These are phyloP conservation scores for Lithosia quadra DNA, from an alignment of 2,888 invertebrate species.

Conservation along the genomic window DNA sequence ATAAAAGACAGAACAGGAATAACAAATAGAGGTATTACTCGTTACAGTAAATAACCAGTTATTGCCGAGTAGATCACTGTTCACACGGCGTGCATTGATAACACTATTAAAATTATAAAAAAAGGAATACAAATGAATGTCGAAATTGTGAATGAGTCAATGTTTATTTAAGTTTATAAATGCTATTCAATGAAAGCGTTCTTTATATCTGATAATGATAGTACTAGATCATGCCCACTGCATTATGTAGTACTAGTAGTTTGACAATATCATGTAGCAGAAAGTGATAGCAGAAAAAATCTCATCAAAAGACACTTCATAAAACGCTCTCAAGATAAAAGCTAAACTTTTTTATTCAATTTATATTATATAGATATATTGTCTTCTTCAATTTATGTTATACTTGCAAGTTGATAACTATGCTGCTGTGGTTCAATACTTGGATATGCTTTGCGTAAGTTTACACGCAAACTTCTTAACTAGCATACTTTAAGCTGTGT, in stretches of 20 bases:
- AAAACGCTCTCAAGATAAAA: neutral
- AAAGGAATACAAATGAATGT: neutral
- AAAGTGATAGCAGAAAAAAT: too few species aligned
- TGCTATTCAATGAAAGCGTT: too few species aligned
- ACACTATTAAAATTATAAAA: neutral
- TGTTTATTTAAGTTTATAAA: too few species aligned
- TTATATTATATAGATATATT: slow-evolving; percentile 45
- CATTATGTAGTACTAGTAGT: too few species aligned
- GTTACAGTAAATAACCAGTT: neutral
- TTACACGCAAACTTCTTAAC: slow-evolving; percentile 56
- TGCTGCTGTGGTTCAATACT: slow-evolving; percentile 47
- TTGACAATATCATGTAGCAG: too few species aligned
- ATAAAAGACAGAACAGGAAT: too few species aligned
- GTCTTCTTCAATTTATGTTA: slow-evolving; percentile 37
- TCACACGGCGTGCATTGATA: neutral
- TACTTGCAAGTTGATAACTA: slow-evolving; percentile 45
- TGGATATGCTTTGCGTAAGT: slow-evolving; percentile 40
- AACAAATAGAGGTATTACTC: neutral
- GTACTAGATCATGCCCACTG: too few species aligned
- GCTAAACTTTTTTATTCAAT: slow-evolving; percentile 21
- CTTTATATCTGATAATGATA: too few species aligned
- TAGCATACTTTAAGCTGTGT: slow-evolving; percentile 38
- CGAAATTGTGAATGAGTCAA: too few species aligned
- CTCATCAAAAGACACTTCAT: neutral
- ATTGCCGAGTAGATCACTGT: neutral